Evolutionary conservation across 2,113 vertebrate species (phyloP).

Genomic region (Chascanopsetta lugubris): DNA sequence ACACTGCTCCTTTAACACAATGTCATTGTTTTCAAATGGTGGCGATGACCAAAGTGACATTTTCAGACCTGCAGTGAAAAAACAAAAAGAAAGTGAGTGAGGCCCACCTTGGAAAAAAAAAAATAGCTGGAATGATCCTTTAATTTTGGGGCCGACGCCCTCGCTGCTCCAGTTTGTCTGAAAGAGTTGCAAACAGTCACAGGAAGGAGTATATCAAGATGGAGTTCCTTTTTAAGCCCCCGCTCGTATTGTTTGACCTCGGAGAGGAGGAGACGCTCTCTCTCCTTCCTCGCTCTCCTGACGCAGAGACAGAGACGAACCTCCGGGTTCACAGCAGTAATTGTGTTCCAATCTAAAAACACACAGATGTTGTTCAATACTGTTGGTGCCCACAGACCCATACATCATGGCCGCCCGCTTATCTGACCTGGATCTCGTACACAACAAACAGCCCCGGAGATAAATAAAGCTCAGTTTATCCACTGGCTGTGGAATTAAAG

Average conservation of each 20-base stretch:
- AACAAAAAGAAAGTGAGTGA: slow-evolving; percentile 33
- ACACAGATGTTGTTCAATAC: not conserved
- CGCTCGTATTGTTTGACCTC: slow-evolving; percentile 86
- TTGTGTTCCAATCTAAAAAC: slow-evolving; percentile 25
- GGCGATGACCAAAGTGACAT: too few relatives aligned
- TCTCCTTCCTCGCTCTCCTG: slow-evolving; percentile 65
- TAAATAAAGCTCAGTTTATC: not conserved
- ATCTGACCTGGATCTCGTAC: slow-evolving; percentile 9
- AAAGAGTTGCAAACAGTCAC: slow-evolving; percentile 86
- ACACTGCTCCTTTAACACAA: too few relatives aligned
- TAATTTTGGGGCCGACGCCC: slow-evolving; percentile 70
- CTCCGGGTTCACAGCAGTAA: slow-evolving; percentile 5
- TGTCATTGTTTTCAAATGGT: not conserved
- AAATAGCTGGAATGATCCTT: slow-evolving; percentile 63
- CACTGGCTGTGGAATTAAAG: slow-evolving; percentile 8
- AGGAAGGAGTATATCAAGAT: slow-evolving; percentile 89
- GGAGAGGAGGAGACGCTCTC: slow-evolving; percentile 58
- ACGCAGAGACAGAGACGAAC: slow-evolving; percentile 52
- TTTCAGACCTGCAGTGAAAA: slow-evolving; percentile 6
- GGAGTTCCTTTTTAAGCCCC: slow-evolving; percentile 86
- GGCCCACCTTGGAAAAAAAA: slow-evolving; percentile 52
- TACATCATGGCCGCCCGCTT: not conserved
- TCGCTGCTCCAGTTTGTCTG: slow-evolving; percentile 50
- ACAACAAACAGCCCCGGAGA: not conserved
- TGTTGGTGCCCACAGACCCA: slow-evolving; percentile 14